A percentile compares a stretch with the other conserved stretches of the same genome.
These are phyloP conservation scores for Teleogryllus occipitalis DNA, from an alignment of 1,140 invertebrate species.

Conservation along the genomic window DNA sequence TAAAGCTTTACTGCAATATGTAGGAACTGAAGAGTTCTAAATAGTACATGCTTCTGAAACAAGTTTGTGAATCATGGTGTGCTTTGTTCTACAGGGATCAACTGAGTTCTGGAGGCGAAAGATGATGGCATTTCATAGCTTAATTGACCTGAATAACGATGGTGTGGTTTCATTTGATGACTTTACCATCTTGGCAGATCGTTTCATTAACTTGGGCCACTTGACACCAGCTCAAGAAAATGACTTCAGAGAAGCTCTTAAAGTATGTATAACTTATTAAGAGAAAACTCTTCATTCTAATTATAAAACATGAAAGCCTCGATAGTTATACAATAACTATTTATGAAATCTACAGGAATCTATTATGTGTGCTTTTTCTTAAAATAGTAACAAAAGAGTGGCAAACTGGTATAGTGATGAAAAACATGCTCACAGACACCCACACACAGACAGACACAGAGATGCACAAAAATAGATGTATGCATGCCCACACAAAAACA, in stretches of 20 bases:
- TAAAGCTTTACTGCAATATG: too few relatives aligned
- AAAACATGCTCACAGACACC: too few relatives aligned
- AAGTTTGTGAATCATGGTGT: background rate
- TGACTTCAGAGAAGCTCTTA: slow-evolving; percentile 57
- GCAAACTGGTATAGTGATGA: too few relatives aligned
- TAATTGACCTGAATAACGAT: slow-evolving; percentile 75
- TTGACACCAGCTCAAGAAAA: slow-evolving; percentile 48
- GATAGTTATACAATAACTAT: too few relatives aligned
- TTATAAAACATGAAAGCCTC: background rate
- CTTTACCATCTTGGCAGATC: slow-evolving; percentile 59
- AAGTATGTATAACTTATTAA: slow-evolving; percentile 37
- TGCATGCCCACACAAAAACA: too few relatives aligned
- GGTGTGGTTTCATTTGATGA: slow-evolving; percentile 74
- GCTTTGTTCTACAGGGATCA: slow-evolving; percentile 49
- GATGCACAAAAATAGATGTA: too few relatives aligned
- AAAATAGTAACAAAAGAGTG: too few relatives aligned
- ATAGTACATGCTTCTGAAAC: too few relatives aligned
- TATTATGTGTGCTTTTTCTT: too few relatives aligned
- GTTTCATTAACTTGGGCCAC: slow-evolving; percentile 64
- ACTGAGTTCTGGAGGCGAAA: slow-evolving; percentile 82
- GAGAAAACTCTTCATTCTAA: background rate
- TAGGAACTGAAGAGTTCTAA: too few relatives aligned
- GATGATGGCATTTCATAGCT: slow-evolving; percentile 73
- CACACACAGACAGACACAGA: too few relatives aligned
- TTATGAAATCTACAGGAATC: too few relatives aligned